A percentile compares a stretch with the other conserved stretches of the same genome.
Conservation (phyloP, 2,113 vertebrate genomes). For the Haliaeetus leucogaster region DNA sequence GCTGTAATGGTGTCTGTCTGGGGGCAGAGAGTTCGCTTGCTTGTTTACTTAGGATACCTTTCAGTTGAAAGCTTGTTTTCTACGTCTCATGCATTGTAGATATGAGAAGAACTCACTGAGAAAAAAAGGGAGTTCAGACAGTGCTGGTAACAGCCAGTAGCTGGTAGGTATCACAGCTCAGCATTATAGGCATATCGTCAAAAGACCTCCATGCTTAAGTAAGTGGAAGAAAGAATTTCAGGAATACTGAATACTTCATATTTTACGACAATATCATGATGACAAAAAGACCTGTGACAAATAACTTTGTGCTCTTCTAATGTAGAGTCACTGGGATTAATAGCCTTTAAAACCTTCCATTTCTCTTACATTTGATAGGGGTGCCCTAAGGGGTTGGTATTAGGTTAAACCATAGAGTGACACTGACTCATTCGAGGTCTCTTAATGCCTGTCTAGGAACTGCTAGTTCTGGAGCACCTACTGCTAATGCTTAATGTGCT, state of each 20-base stretch:
- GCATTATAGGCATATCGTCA: neutral
- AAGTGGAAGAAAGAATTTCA: neutral
- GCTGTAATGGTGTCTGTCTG: neutral
- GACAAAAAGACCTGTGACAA: slow-evolving; percentile 10
- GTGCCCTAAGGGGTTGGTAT: neutral
- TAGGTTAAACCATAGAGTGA: slow-evolving; percentile 34
- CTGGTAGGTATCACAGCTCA: neutral
- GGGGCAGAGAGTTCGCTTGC: neutral
- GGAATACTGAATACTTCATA: neutral
- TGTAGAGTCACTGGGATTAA: slow-evolving; percentile 4
- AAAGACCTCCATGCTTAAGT: neutral
- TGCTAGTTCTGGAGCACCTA: slow-evolving; percentile 43
- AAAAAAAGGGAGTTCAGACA: neutral
- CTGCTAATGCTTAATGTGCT: slow-evolving; percentile 46
- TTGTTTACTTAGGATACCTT: neutral
- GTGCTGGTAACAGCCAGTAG: neutral
- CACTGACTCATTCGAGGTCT: slow-evolving; percentile 36
- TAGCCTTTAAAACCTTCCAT: slow-evolving; percentile 37
- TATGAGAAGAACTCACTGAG: neutral
- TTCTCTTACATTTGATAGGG: slow-evolving; percentile 7
- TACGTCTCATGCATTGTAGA: neutral
- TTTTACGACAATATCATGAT: neutral
- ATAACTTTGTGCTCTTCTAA: neutral
- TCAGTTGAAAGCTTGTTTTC: slow-evolving; percentile 19
- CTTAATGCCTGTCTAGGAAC: slow-evolving; percentile 35